phyloP scores from a whole-genome alignment of 2,888 invertebrate species.

The Listrodromus nycthemerus region DNA sequence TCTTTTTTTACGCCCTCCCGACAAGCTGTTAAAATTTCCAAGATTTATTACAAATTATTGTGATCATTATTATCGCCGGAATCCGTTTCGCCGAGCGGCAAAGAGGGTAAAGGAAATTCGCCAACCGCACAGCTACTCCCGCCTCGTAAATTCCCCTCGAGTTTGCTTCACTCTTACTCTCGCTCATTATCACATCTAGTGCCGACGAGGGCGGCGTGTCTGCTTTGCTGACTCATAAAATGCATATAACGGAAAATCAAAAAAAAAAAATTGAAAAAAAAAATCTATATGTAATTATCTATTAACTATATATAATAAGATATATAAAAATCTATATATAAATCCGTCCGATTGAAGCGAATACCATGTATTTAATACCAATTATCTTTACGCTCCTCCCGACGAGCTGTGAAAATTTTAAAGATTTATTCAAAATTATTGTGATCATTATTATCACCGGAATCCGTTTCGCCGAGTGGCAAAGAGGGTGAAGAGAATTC shows the following conservation, averaged over 20 bases:
- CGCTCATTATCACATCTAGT: slow-evolving; percentile 56
- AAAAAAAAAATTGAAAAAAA: no score
- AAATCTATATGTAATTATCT: no score
- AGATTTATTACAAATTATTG: no score
- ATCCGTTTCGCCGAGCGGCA: not conserved
- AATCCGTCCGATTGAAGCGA: no score
- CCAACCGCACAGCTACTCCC: not conserved
- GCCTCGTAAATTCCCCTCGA: slow-evolving; percentile 40
- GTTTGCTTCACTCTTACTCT: not conserved
- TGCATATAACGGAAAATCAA: not conserved
- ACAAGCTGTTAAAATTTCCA: not conserved
- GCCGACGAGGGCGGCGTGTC: slow-evolving; percentile 60
- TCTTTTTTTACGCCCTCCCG: not conserved
- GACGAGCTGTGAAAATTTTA: not conserved
- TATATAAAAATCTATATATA: no score
- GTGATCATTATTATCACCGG: not conserved
- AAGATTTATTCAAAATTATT: no score
- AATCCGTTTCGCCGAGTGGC: not conserved
- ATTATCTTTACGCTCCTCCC: not conserved
- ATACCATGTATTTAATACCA: no score
- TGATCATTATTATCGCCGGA: not conserved
- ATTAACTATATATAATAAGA: no score
- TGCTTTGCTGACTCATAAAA: slow-evolving; percentile 54
- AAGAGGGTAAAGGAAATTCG: not conserved
- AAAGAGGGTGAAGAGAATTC: not conserved